Base-by-base conservation (phyloP, 1,140 invertebrate genomes). In the Trissolcus basalis region DNA sequence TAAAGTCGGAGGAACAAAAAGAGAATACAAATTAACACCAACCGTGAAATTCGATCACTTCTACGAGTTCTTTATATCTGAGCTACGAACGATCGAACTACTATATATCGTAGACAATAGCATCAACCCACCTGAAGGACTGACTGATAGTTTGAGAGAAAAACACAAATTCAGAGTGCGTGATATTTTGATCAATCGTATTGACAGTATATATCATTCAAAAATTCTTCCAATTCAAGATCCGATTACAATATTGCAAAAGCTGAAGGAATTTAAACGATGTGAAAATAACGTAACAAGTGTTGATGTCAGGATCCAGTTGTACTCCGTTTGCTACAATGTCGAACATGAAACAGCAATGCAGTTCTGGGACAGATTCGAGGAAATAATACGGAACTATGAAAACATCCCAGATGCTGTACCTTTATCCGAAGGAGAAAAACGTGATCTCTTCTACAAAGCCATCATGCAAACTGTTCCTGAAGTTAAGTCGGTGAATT, bases 151-250 rank as follows among this genome's bases (percentile, higher is more conserved):
- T 7, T 8, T 33, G 0, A 50, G 49, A 49, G 63, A 69, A 36
- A 72, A 65, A 64, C 75, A 77, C 35, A 71, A 61, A 39, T 60
- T 45, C 27, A 68, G 59, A 59, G 64, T 70, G 13, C 19, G 64
- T 11, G 60, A 65, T 14, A 65, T 53, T 14, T 44, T 65, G 1
- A 73, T 65, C 0, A 65, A 63, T 50, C 39, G 55, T 4, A 36
- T 73, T 0, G 54, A 65, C 12, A 0, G 14, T 5, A 14, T 44
- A 8, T 73, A 73, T 15, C 16, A 73, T 32, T 59, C 60, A 0
- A 65, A 73, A 33, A 43, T 75, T 12, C n/a, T 56, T 10, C 47
- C 13, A 11, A 61, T 68, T 14, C 33, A 68, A 53, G 58, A 75
- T 44, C 60, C 65, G 1, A 33, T 48, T 10, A 49, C 61, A 15